A percentile compares a stretch with the other conserved stretches of the same genome.
These are phyloP conservation scores for Lutjanus argentimaculatus DNA, from an alignment of 2,797 vertebrate genomes.

Conservation along the genomic window DNA sequence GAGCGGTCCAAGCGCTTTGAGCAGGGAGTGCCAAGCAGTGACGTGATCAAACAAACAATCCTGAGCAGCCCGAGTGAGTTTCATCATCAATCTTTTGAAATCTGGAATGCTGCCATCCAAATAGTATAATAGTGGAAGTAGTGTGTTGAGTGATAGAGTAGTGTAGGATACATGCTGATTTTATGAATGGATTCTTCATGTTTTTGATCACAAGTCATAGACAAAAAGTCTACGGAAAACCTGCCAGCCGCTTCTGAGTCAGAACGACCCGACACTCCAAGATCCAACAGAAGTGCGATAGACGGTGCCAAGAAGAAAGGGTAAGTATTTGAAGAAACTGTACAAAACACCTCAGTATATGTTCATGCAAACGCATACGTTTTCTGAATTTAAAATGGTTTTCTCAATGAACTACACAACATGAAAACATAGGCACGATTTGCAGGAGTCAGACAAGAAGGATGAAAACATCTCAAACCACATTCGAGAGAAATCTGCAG, in stretches of 20 bases:
- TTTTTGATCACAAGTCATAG: slow-evolving; percentile 52
- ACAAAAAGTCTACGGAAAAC: slow-evolving; percentile 65
- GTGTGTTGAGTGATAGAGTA: neutral
- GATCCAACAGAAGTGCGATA: slow-evolving; percentile 78
- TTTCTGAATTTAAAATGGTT: neutral
- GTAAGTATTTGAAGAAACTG: slow-evolving; percentile 78
- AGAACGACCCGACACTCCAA: slow-evolving; percentile 76
- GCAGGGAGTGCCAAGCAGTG: slow-evolving; percentile 86
- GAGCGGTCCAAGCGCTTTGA: slow-evolving; percentile 95
- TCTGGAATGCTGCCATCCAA: neutral
- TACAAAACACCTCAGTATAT: neutral
- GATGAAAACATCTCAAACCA: slow-evolving; percentile 14
- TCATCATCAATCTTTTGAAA: neutral
- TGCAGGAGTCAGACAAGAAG: neutral
- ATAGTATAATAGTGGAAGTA: neutral
- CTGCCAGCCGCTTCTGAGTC: slow-evolving; percentile 38
- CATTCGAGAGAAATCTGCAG: slow-evolving; percentile 15
- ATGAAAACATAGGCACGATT: neutral
- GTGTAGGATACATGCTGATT: slow-evolving; percentile 1
- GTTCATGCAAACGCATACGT: neutral
- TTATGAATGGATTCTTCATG: slow-evolving; percentile 35
- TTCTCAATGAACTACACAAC: slow-evolving; percentile 3
- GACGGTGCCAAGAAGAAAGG: slow-evolving; percentile 86
- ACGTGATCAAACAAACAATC: slow-evolving; percentile 93
- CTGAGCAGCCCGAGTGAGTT: slow-evolving; percentile 89